These are phyloP conservation scores for Oreochromis aureus DNA, from an alignment of 2,113 vertebrate species.

Conservation along the genomic window DNA sequence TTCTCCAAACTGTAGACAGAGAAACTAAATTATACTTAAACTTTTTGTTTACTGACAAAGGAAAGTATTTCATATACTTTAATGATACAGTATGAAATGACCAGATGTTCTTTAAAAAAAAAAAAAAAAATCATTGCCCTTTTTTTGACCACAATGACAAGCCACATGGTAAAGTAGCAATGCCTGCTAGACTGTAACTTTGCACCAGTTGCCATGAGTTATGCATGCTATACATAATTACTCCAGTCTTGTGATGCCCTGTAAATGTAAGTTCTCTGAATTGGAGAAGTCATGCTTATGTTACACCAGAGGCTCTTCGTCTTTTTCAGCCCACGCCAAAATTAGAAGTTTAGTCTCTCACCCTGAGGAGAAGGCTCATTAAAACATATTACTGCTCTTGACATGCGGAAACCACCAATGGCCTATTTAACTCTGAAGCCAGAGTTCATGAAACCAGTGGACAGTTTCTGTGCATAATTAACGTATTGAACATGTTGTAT, in stretches of 20 bases:
- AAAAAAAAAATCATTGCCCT: not conserved
- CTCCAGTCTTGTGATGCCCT: not conserved
- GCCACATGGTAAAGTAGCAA: not conserved
- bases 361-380: slow-evolving; percentile 30
- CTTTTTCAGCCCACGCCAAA: not conserved
- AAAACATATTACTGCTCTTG: slow-evolving; percentile 38
- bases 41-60: not conserved
- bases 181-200: not conserved
- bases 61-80: not conserved
- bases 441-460: slow-evolving; percentile 18
- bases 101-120: not conserved
- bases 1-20: not conserved
- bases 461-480: slow-evolving; percentile 32
- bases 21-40: not conserved
- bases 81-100: not conserved
- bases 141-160: not conserved
- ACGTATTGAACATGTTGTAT: not conserved
- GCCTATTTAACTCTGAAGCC: slow-evolving; percentile 24
- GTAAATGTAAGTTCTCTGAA: not conserved
- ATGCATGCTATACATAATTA: not conserved
- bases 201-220: not conserved
- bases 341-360: slow-evolving; percentile 27
- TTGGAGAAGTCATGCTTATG: not conserved
- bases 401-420: slow-evolving; percentile 23
- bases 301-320: slow-evolving; percentile 4